These are phyloP conservation scores for Nymphicus hollandicus DNA, from an alignment of 2,113 vertebrate species.

Conservation along the genomic window DNA sequence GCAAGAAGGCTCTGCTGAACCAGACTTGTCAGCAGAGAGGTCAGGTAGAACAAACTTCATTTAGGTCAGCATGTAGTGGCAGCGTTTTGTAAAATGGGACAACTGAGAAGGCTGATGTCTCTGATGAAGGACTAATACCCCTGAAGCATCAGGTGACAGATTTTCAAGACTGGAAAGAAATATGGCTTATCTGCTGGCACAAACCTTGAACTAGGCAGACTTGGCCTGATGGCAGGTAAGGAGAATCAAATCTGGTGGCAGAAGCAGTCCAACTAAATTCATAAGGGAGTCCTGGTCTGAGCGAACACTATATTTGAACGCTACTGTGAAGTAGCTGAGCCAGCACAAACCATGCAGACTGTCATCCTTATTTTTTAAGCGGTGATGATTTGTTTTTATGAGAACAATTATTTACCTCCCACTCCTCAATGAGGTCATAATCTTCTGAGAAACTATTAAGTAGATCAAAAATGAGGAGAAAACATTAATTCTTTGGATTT, in stretches of 20 bases:
- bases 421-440: background rate
- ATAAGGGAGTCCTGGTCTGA: background rate
- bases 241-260: background rate
- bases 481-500: background rate
- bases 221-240: background rate
- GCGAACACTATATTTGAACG: background rate
- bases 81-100: background rate
- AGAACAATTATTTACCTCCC: background rate
- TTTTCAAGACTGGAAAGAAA: background rate
- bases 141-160: background rate
- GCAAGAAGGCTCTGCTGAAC: background rate
- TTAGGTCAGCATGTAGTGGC: background rate
- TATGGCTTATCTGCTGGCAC: background rate
- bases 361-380: background rate
- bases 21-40: background rate
- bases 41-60: background rate
- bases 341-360: background rate
- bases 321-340: background rate
- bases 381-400: background rate
- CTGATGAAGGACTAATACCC: background rate
- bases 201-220: background rate
- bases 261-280: background rate
- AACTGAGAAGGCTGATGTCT: background rate
- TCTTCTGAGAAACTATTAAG: background rate
- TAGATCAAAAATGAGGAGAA: background rate